phyloP scores from a whole-genome alignment of 2,113 vertebrate genomes.

The Axis porcinus region DNA sequence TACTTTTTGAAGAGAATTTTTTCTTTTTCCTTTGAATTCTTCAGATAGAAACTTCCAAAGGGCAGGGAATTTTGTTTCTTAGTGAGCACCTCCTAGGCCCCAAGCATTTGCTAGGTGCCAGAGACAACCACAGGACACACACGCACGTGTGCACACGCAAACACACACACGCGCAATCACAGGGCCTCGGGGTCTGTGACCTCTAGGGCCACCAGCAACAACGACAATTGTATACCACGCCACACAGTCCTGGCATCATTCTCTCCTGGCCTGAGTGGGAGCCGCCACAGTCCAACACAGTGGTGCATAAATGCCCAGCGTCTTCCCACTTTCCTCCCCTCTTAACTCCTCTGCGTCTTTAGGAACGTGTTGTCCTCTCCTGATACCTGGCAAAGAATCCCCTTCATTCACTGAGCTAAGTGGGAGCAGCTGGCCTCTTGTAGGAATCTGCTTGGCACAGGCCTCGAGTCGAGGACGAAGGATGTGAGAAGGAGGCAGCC shows the following conservation, averaged over 20 bases:
- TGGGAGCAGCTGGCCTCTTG: not conserved
- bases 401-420: not conserved
- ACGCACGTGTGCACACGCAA: not conserved
- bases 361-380: not conserved
- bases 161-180: too few species aligned
- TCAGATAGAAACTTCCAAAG: not conserved
- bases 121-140: too few species aligned
- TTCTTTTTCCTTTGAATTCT: not conserved
- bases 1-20: not conserved
- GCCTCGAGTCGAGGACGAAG: fast-evolving
- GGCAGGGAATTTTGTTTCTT: not conserved
- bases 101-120: not conserved
- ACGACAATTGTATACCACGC: fast-evolving
- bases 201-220: not conserved
- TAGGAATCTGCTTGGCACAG: not conserved
- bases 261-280: not conserved
- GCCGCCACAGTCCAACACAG: not conserved
- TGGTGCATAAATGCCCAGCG: fast-evolving
- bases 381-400: not conserved
- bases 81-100: not conserved
- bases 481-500: not conserved
- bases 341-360: not conserved
- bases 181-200: not conserved
- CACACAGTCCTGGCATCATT: not conserved
- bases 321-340: too few species aligned